Base-by-base conservation (phyloP, 1,140 invertebrate genomes). In the Anagrus nilaparvatae region DNA sequence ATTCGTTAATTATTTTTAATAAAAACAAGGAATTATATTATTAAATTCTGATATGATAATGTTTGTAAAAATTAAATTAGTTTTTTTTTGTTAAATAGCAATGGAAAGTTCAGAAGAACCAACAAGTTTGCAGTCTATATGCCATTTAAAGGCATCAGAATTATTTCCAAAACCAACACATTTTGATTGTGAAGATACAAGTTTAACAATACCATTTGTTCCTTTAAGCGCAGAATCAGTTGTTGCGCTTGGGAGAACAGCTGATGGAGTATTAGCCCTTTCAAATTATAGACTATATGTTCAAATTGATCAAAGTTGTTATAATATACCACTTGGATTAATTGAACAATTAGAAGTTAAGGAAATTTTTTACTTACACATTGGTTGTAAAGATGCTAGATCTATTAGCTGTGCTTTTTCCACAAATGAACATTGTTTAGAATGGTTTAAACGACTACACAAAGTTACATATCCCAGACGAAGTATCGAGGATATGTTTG, bases 231-330 rank as follows among this genome's bases (percentile, higher is more conserved):
- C 76, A 1, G 77, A 79, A 57, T 70, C 58, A 3, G 61, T 74
- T 12, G 59, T 71, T 9, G 70, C 74, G 43, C 56, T 71, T n/a
- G 73, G 74, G 20, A 62, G 65, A 29, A 74, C 73, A n/a, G 74
- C 77, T 0, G 79, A 83, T 28, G 88, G 87, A n/a, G 74, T 85
- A 0, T 72, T 94, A 33, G 84, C 82, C 4, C 63, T 94, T 45
- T 90, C 90, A 34, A 94, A 92, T 69, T 95, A 92, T 64, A 75
- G 91, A 14, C 67, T 94, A 12, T 84, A 79, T 54, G 63, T 87
- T 29, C 69, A 75, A 53, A 67, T 70, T 48, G 78, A 61, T 52
- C 72, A 73, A 54, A 71, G 71, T 52, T 78, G 65, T 58, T 70
- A 87, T 74, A 82, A 79, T 58, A 77, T 94, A 32, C 90, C 90